Conservation (phyloP, 2,113 vertebrate genomes). For the Phoxinus phoxinus region DNA sequence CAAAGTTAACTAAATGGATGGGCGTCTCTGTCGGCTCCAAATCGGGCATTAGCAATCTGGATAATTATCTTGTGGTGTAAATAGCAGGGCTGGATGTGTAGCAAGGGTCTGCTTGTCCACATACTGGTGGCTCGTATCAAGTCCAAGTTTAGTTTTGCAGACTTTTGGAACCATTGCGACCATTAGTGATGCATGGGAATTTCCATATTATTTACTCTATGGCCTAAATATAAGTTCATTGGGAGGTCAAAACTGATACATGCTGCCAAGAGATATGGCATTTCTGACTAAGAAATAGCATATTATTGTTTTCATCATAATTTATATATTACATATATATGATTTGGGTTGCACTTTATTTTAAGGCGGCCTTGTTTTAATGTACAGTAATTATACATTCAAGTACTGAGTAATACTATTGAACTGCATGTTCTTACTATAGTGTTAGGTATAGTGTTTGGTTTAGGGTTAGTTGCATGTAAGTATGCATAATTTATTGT, state of each 20-base stretch:
- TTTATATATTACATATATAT: not conserved
- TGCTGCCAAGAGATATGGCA: not conserved
- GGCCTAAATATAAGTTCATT: not conserved
- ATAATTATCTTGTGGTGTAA: conserved; percentile 24
- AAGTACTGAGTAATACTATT: no score
- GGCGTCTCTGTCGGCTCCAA: not conserved
- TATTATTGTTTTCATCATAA: not conserved
- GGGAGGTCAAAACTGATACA: not conserved
- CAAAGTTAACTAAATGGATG: not conserved
- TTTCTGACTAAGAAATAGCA: not conserved
- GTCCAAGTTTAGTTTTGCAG: not conserved
- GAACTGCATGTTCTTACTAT: no score
- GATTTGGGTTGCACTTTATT: not conserved
- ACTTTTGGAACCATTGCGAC: not conserved
- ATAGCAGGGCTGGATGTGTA: not conserved
- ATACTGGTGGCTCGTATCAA: not conserved
- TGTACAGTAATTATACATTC: no score
- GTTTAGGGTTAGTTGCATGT: no score
- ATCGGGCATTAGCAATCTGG: conserved; percentile 42
- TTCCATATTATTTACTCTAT: not conserved
- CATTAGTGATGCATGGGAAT: not conserved
- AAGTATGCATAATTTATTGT: no score
- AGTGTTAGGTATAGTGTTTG: no score
- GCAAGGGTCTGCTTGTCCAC: not conserved
- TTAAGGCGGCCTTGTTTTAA: no score